Base-by-base conservation (phyloP, 2,113 vertebrate genomes). In the Periophthalmodon schlosseri region DNA sequence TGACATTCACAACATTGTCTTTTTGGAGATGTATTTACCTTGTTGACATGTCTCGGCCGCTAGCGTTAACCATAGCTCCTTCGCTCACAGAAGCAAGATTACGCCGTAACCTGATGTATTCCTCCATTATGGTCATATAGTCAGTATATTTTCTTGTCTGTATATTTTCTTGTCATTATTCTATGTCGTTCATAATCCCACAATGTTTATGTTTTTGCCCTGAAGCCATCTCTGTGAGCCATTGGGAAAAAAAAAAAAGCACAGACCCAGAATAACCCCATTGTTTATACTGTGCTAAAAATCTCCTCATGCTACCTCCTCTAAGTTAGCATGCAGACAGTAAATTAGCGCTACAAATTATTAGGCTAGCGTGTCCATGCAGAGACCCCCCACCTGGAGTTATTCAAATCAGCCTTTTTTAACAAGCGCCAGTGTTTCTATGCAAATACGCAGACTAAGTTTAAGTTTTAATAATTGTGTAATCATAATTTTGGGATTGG, bases 341-440 rank as follows among this genome's bases (percentile, higher is more conserved):
- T 67, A 67, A 70, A 73, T 83, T 39, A 24, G 23, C n/a, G 11
- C 18, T 11, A 28, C 3, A 50, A 69, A 15, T 50, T 46, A 24
- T 36, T 65, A 24, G 11, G 34, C 33, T 68, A 58, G 69, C 63
- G 67, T 63, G 67, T 3, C 4, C 52, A 70, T n/a, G 64, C 50
- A 36, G 50, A 15, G 24, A 63, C 60, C 28, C 28, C 58, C 0
- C 10, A 72, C 69, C 52, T 50, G 20, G 28, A 63, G 72, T 68
- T 52, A 73, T 81, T 50, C 56, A 67, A 68, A 73, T 77, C 39
- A 49, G 16, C 6, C 23, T 49, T 69, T n/a, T 33, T 68, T 24
- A 5, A 75, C 71, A 75, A 56, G 47, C 76, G 46, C n/a, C 11
- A 67, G 16, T 21, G 68, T 28, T 15, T 33, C 70, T 23, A 70